Conservation (phyloP, 2,888 invertebrate species). For the Diadegma fenestrale region DNA sequence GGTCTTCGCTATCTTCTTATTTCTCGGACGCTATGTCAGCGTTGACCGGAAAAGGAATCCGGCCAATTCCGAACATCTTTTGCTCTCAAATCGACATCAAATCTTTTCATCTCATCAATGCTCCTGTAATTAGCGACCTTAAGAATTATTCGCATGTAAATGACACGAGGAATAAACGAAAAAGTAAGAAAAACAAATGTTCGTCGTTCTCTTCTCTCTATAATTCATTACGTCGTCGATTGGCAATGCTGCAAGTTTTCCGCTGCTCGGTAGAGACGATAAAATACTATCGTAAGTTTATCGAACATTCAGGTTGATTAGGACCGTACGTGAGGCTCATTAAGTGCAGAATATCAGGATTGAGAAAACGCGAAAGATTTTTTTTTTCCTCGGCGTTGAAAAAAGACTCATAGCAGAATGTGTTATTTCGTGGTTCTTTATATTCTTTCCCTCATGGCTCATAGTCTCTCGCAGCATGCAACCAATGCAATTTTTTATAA, state of each 20-base stretch:
- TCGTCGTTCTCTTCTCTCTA: neutral
- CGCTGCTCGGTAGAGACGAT: conserved; percentile 49
- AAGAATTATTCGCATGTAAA: no score
- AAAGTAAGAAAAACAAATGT: neutral
- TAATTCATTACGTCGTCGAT: conserved; percentile 36
- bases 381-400: neutral
- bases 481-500: conserved; percentile 36
- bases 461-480: conserved; percentile 8
- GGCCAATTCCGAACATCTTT: neutral
- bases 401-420: conserved; percentile 40
- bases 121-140: neutral
- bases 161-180: neutral
- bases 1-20: neutral
- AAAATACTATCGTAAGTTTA: conserved; percentile 50
- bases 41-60: neutral
- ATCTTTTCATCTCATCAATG: neutral
- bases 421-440: conserved; percentile 31
- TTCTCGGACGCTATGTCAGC: neutral
- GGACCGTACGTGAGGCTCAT: conserved; percentile 10
- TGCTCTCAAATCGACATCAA: neutral
- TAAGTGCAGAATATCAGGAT: conserved; percentile 51
- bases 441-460: conserved; percentile 35
- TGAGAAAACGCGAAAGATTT: conserved; percentile 46
- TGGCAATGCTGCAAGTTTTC: conserved; percentile 35
- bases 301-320: conserved; percentile 57